phyloP scores from a whole-genome alignment of 1,140 invertebrate genomes.

The Diachasmimorpha longicaudata region DNA sequence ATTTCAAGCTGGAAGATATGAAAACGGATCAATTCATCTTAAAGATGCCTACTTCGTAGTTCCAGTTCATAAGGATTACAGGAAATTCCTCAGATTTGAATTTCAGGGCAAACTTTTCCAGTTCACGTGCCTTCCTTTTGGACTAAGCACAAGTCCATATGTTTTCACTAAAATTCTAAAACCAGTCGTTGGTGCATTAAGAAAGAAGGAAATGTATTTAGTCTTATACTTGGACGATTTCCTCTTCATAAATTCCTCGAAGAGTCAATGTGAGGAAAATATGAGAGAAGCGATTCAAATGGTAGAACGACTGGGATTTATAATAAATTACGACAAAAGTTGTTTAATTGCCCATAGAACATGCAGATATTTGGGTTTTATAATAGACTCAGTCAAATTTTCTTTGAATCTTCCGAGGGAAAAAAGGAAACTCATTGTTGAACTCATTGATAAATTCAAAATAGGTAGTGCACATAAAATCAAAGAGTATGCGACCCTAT shows the following conservation, averaged over 20 bases:
- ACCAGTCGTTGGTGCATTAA: not conserved
- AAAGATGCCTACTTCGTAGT: constrained; percentile 9
- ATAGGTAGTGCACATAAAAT: not conserved
- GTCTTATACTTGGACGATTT: not conserved
- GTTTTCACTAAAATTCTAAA: constrained; percentile 5
- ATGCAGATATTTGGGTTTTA: constrained; percentile 12
- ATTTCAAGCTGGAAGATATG: constrained; percentile 10
- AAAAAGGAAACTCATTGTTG: not conserved
- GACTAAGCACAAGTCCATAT: not conserved
- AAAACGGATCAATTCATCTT: not conserved
- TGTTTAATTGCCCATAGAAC: not conserved
- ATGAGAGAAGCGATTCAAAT: not conserved
- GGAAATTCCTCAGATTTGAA: not conserved
- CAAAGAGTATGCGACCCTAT: not conserved
- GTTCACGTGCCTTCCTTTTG: constrained; percentile 8
- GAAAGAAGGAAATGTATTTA: not conserved
- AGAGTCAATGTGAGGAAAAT: not conserved
- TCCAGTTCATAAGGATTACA: not conserved
- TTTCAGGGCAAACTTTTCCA: not conserved
- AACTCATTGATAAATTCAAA: not conserved
- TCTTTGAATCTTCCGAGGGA: not conserved
- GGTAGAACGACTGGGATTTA: not conserved
- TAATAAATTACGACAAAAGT: constrained; percentile 5
- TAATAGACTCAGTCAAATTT: not conserved
- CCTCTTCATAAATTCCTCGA: not conserved